Evolutionary conservation across 2,797 vertebrate genomes (phyloP).

Genomic region (Galago senegalensis): DNA sequence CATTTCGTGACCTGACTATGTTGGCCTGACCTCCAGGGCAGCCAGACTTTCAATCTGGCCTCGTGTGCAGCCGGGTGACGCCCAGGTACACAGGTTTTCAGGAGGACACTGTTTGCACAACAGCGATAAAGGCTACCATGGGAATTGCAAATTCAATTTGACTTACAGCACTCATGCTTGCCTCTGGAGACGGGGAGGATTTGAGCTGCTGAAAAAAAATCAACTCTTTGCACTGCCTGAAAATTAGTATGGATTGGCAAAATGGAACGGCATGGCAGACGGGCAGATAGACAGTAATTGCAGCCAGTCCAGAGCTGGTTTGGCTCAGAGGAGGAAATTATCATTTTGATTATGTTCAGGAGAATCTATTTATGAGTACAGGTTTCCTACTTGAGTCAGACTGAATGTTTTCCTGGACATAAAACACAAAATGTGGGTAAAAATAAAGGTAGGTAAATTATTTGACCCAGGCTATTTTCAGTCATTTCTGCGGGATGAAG

Average conservation of each 20-base stretch:
- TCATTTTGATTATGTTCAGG: conserved; percentile 66
- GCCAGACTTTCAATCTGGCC: neutral
- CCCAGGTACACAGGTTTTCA: neutral
- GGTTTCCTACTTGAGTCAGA: conserved; percentile 39
- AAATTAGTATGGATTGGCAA: conserved; percentile 63
- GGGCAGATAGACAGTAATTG: conserved; percentile 10
- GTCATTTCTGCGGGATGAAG: conserved; percentile 8
- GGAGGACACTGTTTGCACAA: neutral
- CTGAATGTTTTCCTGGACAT: conserved; percentile 53
- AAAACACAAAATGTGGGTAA: conserved; percentile 64
- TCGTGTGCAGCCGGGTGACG: neutral
- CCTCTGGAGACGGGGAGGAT: conserved; percentile 60
- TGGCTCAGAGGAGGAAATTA: conserved; percentile 61
- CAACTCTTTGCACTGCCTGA: conserved; percentile 35
- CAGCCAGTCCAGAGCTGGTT: neutral
- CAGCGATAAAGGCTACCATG: conserved; percentile 12
- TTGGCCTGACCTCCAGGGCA: neutral
- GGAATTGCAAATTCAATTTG: conserved; percentile 64
- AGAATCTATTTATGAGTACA: conserved; percentile 64
- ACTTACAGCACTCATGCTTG: conserved; percentile 47
- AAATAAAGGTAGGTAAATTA: conserved; percentile 55
- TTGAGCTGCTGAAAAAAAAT: conserved; percentile 1
- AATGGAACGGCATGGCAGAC: neutral
- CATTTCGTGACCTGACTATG: neutral
- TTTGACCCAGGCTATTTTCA: neutral